Base-by-base conservation (phyloP, 1,140 invertebrate species). In the Aleiodes sp. region DNA sequence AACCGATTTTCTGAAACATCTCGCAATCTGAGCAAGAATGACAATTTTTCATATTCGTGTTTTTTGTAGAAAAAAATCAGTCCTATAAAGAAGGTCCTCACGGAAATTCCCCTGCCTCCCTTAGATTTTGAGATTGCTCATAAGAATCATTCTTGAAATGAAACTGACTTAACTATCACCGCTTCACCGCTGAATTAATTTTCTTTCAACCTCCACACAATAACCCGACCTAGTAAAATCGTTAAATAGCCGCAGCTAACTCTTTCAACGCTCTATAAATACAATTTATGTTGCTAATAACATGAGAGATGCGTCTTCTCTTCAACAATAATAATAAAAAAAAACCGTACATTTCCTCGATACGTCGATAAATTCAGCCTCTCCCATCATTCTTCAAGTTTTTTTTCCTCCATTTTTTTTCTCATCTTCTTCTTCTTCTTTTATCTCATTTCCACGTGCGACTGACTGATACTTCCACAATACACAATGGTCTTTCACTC, bases 361-460 rank as follows among this genome's bases (percentile, higher is more conserved):
- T 65, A 65, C 63, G 63, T 65, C 63, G 28, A 65, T 65, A 65
- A 56, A 52, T 31, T 52, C 21, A 33, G 31, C 24, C 60, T 63
- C 60, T 12, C 62, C 10, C 37, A 29, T 61, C 59, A 12, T 31
- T 31, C 41, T 52, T 43, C 12, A 52, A 33, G 33, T 8, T 46
- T 46, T 46, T 46, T 14, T 52, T 52, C 16, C 16, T 24, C 16
- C 46, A 24, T 24, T 52, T 3, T 24, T 2, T 24, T 52, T 52
- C 21, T 52, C 46, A 8, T 2, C 3, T 12, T 24, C 26, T 52
- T 52, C 26, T 46, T 8, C 46, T 21, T 24, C 16, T 21, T 24
- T 24, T 52, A 52, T 52, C 46, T 52, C 46, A 52, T 52, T 52
- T 52, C 46, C 46, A 52, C 46, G 46, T 52, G 46, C 21, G 8